Evolutionary conservation across 2,113 vertebrate species (phyloP), one percentile per base, ranked within the genome.

Genomic region (Corvus hawaiiensis): DNA sequence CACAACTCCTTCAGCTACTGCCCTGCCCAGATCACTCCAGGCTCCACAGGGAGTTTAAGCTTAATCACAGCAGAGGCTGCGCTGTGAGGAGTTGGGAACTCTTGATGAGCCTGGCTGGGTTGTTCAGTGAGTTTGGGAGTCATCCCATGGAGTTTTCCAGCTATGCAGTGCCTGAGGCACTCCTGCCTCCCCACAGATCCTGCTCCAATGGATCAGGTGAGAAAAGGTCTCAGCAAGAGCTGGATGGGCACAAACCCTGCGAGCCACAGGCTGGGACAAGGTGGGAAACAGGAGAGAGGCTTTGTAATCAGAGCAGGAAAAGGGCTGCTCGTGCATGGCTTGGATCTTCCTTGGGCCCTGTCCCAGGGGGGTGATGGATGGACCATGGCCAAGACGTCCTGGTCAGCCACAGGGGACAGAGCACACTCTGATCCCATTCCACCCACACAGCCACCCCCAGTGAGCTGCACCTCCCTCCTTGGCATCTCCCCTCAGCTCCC

Each of bases 371-470:
- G 48, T 30, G 39, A 49, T 3, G 26, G 59, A 39, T 10, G 26
- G 12, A 37, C 24, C 21, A 33, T 0, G 2, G 15, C 41, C 24
- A 17, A 20, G 41, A 33, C 39, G n/a, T 64, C 18, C 44, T 20
- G 32, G 27, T 13, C 59, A 39, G 55, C 19, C 10, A 1, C 69
- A 77, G 33, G 17, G 21, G 21, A 67, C 23, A 15, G 55, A 55
- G 39, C 3, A 3, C 61, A 58, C 1, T 0, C 9, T 10, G 55
- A 35, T 8, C 27, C 76, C 43, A 5, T 28, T 41, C 28, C 27
- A 52, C n/a, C 51, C 3, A 2, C 18, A 30, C 68, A 77, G 55
- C 18, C 11, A 7, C 10, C 11, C 28, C 28, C n/a, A 27, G 71
- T 0, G 5, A 89, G 49, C 30, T 15, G 11, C 58, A 22, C 3